Base-by-base conservation (phyloP, 2,797 vertebrate genomes). In the Choloepus didactylus region DNA sequence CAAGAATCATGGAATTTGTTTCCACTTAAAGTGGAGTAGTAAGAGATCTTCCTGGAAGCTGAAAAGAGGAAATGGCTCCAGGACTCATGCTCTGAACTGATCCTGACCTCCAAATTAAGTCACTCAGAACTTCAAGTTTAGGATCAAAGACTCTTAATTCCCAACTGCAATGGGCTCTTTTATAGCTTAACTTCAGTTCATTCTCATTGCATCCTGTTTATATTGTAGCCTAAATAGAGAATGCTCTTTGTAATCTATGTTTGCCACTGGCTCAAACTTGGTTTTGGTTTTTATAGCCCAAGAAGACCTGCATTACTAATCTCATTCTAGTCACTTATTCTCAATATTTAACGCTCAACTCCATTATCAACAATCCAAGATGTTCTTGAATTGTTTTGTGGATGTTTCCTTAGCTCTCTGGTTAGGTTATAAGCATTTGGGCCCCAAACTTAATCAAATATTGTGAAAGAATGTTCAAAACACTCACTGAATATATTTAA, bases 91-190 rank as follows among this genome's bases (percentile, higher is more conserved):
- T 93, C 35, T 91, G 59, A 5, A 35, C 4, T 31, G 35, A 93
- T 38, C 0, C 23, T 41, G 23, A 79, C 51, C 64, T 95, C 81
- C 89, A 66, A 60, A 92, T 81, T 80, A 83, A 95, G 46, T 87
- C 72, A 35, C 46, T 49, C 10, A 75, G 27, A 81, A 67, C 25
- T 89, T 87, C 5, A 15, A 44, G 41, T 38, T 79, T 35, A 87
- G 70, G 73, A 87, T 83, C 25, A 91, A 87, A 88, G 60, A 11
- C 2, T 81, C 35, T 31, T 85, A 54, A 27, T 66, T 80, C 44
- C 62, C 60, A 62, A 83, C 6, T 67, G 29, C 21, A 62, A 84
- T 64, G 35, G 23, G 54, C 19, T 38, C 41, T 83, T 70, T 60
- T 27, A 69, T 9, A 64, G 72, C 23, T 84, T 31, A 93, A 79